Conservation (phyloP, 2,797 vertebrate genomes). For the Zenarchopterus dispar region DNA sequence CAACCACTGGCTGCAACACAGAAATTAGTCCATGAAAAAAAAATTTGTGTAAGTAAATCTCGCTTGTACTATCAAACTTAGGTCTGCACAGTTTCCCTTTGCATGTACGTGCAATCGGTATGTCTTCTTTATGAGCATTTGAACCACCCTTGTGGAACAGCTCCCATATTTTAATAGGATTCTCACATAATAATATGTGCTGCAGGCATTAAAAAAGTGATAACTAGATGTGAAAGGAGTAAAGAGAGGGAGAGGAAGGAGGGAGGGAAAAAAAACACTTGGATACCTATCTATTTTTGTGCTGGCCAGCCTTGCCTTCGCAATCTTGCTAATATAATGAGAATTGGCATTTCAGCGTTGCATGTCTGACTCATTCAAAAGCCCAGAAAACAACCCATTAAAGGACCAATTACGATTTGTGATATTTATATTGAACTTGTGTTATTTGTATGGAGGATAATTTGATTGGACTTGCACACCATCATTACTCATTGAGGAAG, state of each 20-base stretch:
- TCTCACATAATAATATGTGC: conserved; percentile 34
- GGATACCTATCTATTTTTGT: conserved; percentile 70
- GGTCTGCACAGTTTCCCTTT: neutral
- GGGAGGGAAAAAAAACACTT: conserved; percentile 44
- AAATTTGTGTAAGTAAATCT: neutral
- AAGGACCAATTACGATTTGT: conserved; percentile 36
- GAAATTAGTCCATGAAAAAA: neutral
- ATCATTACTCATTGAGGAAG: conserved; percentile 34
- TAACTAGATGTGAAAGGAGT: conserved; percentile 39
- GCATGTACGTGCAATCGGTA: no score
- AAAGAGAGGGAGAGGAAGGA: neutral
- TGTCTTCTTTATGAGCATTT: neutral
- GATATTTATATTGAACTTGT: no score
- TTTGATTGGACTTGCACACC: conserved; percentile 28
- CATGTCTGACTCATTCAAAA: conserved; percentile 62
- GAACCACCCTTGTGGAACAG: neutral
- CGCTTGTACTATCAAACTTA: neutral
- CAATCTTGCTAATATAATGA: conserved; percentile 48
- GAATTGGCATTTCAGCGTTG: conserved; percentile 64
- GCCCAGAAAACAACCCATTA: conserved; percentile 41
- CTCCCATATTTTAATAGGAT: conserved; percentile 11
- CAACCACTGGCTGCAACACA: neutral
- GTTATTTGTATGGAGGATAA: conserved; percentile 34
- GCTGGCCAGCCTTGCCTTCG: conserved; percentile 52
- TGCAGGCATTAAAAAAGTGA: conserved; percentile 25